Conservation (phyloP, 2,797 vertebrate species). For the Acanthiza pusilla region DNA sequence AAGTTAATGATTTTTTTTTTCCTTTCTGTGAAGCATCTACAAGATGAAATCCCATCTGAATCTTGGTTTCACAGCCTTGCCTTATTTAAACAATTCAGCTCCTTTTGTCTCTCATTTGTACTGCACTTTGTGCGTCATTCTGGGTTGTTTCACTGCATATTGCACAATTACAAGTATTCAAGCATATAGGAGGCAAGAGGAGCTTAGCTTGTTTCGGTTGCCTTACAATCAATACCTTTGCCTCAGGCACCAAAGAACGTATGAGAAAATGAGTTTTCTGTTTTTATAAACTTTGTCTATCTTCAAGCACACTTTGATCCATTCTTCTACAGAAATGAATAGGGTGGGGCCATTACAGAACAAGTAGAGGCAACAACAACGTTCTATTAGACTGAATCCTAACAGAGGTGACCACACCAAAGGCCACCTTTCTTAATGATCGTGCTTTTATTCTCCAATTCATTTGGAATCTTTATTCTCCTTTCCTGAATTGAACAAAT, state of each 20-base stretch:
- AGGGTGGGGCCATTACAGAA: conserved; percentile 39
- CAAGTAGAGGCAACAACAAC: conserved; percentile 25
- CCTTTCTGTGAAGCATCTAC: background rate
- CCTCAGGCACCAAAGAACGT: conserved; percentile 25
- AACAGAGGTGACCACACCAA: conserved; percentile 43
- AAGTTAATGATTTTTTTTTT: conserved; percentile 9
- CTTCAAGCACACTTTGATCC: conserved; percentile 68
- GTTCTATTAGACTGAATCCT: conserved; percentile 31
- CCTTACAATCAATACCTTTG: conserved; percentile 63
- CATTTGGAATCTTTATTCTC: background rate
- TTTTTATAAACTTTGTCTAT: conserved; percentile 59
- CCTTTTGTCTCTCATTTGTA: background rate
- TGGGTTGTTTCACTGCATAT: background rate
- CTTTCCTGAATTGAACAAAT: conserved; percentile 3
- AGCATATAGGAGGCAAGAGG: background rate
- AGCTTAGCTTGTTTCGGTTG: conserved; percentile 48
- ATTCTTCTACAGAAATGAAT: conserved; percentile 41
- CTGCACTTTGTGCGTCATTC: background rate
- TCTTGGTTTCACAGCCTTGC: background rate
- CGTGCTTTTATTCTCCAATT: background rate
- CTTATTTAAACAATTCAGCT: conserved; percentile 19
- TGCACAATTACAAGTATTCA: conserved; percentile 29
- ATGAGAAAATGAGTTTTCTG: conserved; percentile 53
- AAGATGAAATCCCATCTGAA: background rate
- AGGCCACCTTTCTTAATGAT: conserved; percentile 17